phyloP scores from a whole-genome alignment of 2,113 vertebrate species.

The Micromys minutus region DNA sequence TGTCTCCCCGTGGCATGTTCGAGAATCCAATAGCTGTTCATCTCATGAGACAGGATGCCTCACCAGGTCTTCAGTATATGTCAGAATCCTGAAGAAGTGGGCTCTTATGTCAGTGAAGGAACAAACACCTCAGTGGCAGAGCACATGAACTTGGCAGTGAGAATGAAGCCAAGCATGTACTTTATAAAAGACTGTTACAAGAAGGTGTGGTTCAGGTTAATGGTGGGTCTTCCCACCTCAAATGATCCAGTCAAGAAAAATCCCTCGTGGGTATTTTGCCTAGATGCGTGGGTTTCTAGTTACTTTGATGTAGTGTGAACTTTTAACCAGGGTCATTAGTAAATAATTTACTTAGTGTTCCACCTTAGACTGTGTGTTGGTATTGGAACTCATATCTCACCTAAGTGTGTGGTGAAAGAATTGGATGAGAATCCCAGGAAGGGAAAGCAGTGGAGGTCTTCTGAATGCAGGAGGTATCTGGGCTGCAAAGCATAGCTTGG shows the following conservation, averaged over 20 bases:
- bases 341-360: conserved; percentile 85
- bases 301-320: not conserved
- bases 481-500: not conserved
- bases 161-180: not conserved
- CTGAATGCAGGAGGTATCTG: not conserved
- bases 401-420: accelerated
- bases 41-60: not conserved
- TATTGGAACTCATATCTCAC: conserved; percentile 46
- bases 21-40: not conserved
- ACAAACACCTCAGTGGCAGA: too few relatives aligned
- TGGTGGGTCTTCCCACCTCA: not conserved
- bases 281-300: not conserved
- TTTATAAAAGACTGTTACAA: not conserved
- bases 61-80: not conserved
- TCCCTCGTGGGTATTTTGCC: not conserved
- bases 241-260: not conserved
- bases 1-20: not conserved
- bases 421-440: not conserved
- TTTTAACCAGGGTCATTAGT: conserved; percentile 81
- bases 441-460: not conserved
- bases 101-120: not conserved
- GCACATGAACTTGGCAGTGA: not conserved
- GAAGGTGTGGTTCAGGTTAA: not conserved
- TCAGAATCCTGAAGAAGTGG: not conserved
- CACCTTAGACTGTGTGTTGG: conserved; percentile 75